Base-by-base conservation (phyloP, 2,113 vertebrate species). In the Conger conger region DNA sequence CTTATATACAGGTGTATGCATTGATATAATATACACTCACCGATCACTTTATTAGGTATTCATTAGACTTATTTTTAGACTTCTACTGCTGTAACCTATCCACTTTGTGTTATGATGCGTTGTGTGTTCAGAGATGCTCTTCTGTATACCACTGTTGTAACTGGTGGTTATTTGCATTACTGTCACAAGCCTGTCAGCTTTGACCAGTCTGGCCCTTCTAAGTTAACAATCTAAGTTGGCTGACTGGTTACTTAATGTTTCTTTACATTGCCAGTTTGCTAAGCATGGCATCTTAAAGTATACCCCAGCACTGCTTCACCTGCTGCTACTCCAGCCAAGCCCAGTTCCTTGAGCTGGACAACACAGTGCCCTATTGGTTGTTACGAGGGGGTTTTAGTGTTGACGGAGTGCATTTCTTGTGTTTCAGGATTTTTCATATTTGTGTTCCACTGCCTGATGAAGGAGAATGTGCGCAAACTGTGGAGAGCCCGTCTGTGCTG, bases 381-480 rank as follows among this genome's bases (percentile, higher is more conserved):
- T n/a, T 1, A 73, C 9, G 4, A 63, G 57, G 57, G 57, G 57
- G 18, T 5, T 63, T 27, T 63, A 63, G 9, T 73, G 68, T 73
- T 73, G 4, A 73, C 2, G 27, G 27, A 33, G 68, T 33, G 57
- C 38, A 79, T 33, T 37, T 4, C 76, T 45, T 88, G 76, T 87
- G 27, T 90, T 92, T 0, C 90, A 98, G 97, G 97, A 23, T 93
- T 98, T 89, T 96, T 98, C 83, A 95, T 98, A 89, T 99, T 98
- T 84, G 50, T 97, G 82, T 97, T 98, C 89, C 96, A 97, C 93
- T 99, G 97, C 81, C 88, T 97, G 76, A 95, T 97, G 95, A 99
- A 98, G 90, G 96, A 97, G 53, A 97, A 94, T 0, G 96, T 97
- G 27, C 87, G 92, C 68, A 96, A 95, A 81, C 97, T 97, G 84